Evolutionary conservation across 1,140 invertebrate species (phyloP), one percentile per base, ranked within the genome.

Genomic region (Tetramorium parvispinum): DNA sequence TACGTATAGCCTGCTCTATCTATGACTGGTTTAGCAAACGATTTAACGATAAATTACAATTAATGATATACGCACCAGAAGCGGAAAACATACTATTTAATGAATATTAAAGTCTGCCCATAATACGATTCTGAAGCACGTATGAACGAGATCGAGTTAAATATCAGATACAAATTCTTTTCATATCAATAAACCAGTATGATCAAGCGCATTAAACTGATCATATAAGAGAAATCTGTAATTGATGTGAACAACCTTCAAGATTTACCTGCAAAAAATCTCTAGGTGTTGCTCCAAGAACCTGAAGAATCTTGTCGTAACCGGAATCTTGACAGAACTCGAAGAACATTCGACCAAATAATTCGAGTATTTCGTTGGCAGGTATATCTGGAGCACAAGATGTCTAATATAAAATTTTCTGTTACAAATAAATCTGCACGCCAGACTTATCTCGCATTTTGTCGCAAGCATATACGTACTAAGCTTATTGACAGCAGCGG

Each of bases 301-400:
- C 98, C 95, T 98, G 98, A 5, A 99, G 95, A 88, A 99, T 99
- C 95, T 98, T 98, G 92, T 98, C 98, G 93, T 98, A 99, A 32
- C 98, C 98, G 21, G 98, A 99, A 93, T 99, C 98, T 95, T 99
- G 98, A 90, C 98, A 99, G 93, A 98, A 99, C 94, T 99, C 98
- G 92, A 98, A 99, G 94, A 99, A 99, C 94, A 98, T 98, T 92
- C 98, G 98, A 0, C 98, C 98, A 93, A 99, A 99, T 13, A 98
- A 95, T 95, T 99, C 98, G 79, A 99, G 95, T 91, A 99, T 99
- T 49, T 97, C 97, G 92, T 98, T 97, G 6, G 98, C 98, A 21
- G 98, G 98, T 82, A 98, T 98, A 92, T 98, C 98, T 99, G 93
- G 18, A 95, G 94, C 3, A 79, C 18, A 40, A 13, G 53, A 68